These are phyloP conservation scores for Cavia porcellus DNA, from an alignment of 2,113 vertebrate genomes.

Conservation along the genomic window DNA sequence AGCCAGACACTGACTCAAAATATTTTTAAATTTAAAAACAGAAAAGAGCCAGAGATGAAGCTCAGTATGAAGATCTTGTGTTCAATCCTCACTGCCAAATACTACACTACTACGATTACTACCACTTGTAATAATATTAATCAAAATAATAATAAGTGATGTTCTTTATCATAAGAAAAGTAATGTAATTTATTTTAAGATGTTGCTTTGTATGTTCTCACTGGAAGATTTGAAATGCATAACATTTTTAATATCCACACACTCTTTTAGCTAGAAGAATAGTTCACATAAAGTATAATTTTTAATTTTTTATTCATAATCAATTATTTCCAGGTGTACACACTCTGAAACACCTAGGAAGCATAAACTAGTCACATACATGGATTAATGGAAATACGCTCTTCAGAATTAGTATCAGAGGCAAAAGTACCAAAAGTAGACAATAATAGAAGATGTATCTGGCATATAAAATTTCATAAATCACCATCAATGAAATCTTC, in stretches of 20 bases:
- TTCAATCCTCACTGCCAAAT: too few relatives aligned
- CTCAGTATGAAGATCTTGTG: too few relatives aligned
- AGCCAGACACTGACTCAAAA: not conserved
- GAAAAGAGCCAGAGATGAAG: not conserved
- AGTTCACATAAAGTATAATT: not conserved
- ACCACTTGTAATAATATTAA: too few relatives aligned
- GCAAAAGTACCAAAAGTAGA: not conserved
- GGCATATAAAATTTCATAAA: not conserved
- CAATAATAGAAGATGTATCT: not conserved
- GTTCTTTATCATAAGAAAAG: too few relatives aligned
- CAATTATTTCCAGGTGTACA: not conserved
- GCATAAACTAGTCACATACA: not conserved
- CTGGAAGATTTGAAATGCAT: not conserved
- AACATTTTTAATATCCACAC: not conserved
- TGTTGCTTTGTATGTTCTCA: not conserved
- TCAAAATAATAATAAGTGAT: too few relatives aligned
- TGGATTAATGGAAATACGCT: not conserved
- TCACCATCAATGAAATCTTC: not conserved
- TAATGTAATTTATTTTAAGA: too few relatives aligned
- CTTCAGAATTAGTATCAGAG: constrained; percentile 4
- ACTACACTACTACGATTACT: too few relatives aligned
- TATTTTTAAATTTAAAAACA: not conserved
- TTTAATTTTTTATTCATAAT: not conserved
- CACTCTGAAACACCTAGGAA: not conserved
- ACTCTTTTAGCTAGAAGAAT: not conserved